phyloP scores from a whole-genome alignment of 2,888 invertebrate genomes.

The Chrysopilus asiliformis region DNA sequence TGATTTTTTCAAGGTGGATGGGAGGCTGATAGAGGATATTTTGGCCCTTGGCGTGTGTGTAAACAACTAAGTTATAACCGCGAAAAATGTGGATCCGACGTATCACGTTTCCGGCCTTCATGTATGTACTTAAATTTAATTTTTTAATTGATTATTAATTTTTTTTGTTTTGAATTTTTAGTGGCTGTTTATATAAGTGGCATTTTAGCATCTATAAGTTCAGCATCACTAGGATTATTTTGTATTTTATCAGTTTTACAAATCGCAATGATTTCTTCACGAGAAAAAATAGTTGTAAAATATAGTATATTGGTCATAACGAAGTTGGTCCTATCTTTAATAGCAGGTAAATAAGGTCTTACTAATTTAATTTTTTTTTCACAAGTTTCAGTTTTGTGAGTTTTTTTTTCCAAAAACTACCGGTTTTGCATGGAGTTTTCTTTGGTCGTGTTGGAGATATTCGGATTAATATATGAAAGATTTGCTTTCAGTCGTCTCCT shows the following conservation, averaged over 20 bases:
- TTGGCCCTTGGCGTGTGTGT: slow-evolving; percentile 80
- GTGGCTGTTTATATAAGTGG: slow-evolving; percentile 75
- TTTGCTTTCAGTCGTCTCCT: no score
- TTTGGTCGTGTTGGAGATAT: no score
- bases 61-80: slow-evolving; percentile 67
- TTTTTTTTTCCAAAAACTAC: no score
- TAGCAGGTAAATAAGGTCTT: slow-evolving; percentile 53
- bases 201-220: slow-evolving; percentile 61
- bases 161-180: slow-evolving; percentile 32
- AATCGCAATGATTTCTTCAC: slow-evolving; percentile 75
- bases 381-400: no score
- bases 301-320: slow-evolving; percentile 64
- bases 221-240: slow-evolving; percentile 58
- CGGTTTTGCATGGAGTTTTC: no score
- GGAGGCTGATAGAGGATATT: slow-evolving; percentile 68
- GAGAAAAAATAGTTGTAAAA: slow-evolving; percentile 63
- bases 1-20: slow-evolving; percentile 42
- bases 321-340: slow-evolving; percentile 62
- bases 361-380: not conserved
- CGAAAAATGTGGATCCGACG: slow-evolving; percentile 66
- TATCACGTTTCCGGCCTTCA: slow-evolving; percentile 63
- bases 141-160: slow-evolving; percentile 1
- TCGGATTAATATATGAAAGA: no score
- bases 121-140: slow-evolving; percentile 35
- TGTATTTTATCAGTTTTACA: slow-evolving; percentile 70